Percentiles rank a stretch among this genome's conserved stretches.
Conservation (phyloP, 2,888 invertebrate genomes). For the Scelioninae gen. 1 region DNA sequence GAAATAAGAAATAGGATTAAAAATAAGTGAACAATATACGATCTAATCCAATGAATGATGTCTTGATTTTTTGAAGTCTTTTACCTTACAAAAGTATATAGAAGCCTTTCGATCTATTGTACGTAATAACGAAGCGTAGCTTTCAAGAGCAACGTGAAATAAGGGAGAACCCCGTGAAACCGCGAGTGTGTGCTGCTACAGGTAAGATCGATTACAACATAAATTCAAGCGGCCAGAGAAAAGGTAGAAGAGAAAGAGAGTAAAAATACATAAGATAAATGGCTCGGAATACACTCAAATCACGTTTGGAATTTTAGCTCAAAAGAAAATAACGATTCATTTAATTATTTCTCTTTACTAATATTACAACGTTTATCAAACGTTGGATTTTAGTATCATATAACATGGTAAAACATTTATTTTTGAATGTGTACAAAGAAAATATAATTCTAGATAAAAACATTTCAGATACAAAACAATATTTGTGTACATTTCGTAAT, state of each 20-base stretch:
- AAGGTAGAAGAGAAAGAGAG: constrained; percentile 54
- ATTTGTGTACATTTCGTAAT: too few relatives aligned
- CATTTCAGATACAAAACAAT: too few relatives aligned
- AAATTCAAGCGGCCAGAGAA: constrained; percentile 61
- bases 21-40: constrained; percentile 47
- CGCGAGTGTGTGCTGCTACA: constrained; percentile 64
- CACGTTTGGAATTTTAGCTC: constrained; percentile 62
- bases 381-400: constrained; percentile 2
- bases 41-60: constrained; percentile 57
- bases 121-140: constrained; percentile 65
- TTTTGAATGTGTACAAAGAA: not conserved
- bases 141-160: constrained; percentile 63
- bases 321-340: constrained; percentile 50
- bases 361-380: constrained; percentile 42
- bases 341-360: constrained; percentile 50
- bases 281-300: constrained; percentile 64
- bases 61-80: constrained; percentile 58
- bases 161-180: constrained; percentile 63
- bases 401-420: not conserved
- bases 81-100: constrained; percentile 48
- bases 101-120: constrained; percentile 59
- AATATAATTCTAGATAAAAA: not conserved
- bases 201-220: constrained; percentile 70
- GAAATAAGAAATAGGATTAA: constrained; percentile 48
- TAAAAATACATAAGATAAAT: constrained; percentile 65